Evolutionary conservation across 2,113 vertebrate species (phyloP).

Genomic region (Bubo scandiacus): DNA sequence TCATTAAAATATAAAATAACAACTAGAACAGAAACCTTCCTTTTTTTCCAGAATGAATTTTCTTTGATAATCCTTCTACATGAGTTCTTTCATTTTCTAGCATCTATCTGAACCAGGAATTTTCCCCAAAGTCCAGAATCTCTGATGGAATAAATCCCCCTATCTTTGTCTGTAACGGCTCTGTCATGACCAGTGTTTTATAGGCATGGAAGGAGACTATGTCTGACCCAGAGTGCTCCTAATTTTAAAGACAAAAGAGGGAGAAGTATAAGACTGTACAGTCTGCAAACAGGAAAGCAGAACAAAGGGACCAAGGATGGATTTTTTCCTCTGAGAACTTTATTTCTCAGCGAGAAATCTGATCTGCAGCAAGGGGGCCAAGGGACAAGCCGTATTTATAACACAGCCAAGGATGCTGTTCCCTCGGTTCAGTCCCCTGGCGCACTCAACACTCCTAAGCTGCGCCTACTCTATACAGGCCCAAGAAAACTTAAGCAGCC

Average conservation of each 20-base stretch:
- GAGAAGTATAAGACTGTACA: not conserved
- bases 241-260: not conserved
- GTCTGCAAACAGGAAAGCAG: not conserved
- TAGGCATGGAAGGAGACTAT: not conserved
- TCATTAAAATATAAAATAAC: not conserved
- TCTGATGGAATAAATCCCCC: not conserved
- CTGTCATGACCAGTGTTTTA: not conserved
- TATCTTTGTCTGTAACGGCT: not conserved
- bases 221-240: not conserved
- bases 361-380: not conserved
- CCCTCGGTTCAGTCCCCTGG: not conserved
- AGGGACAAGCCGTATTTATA: not conserved
- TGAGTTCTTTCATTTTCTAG: not conserved
- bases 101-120: not conserved
- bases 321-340: not conserved
- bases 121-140: not conserved
- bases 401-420: not conserved
- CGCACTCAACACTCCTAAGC: not conserved
- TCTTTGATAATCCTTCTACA: not conserved
- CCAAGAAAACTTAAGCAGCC: constrained; percentile 39
- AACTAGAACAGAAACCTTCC: not conserved
- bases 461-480: constrained; percentile 16
- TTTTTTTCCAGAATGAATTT: not conserved
- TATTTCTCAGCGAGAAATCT: constrained; percentile 24
- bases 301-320: not conserved